A percentile compares a stretch with the other conserved stretches of the same genome.
Conservation (phyloP, 2,113 vertebrate species). For the Sylvilagus bachmani region DNA sequence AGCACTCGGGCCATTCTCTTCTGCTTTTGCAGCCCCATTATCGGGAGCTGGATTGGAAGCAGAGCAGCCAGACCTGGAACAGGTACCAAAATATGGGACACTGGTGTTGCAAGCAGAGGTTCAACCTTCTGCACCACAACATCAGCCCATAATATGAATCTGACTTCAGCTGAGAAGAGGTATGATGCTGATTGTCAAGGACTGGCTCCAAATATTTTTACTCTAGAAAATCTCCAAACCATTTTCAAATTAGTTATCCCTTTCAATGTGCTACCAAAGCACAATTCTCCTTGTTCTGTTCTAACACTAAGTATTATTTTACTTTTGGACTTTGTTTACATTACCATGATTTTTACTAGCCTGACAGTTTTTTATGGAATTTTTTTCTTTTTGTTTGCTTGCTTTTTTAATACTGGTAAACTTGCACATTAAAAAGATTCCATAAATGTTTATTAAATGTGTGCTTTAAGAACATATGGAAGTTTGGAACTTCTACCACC, state of each 20-base stretch:
- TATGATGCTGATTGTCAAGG: conserved; percentile 4
- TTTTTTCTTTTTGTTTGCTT: conserved; percentile 50
- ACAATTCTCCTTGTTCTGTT: background rate
- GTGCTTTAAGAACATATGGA: conserved; percentile 45
- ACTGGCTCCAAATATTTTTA: background rate
- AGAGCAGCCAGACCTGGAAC: too few species aligned
- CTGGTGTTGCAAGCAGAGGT: too few species aligned
- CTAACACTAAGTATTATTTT: background rate
- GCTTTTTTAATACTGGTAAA: background rate
- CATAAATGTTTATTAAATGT: conserved; percentile 61
- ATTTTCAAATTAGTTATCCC: background rate
- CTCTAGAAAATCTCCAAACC: background rate
- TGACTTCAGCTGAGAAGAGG: background rate
- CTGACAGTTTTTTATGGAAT: background rate
- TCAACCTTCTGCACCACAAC: too few species aligned
- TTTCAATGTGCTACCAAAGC: background rate
- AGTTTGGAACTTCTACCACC: conserved; percentile 38
- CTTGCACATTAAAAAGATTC: conserved; percentile 28
- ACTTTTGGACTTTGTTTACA: background rate
- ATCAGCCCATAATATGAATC: background rate
- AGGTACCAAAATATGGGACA: too few species aligned
- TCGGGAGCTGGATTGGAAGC: too few species aligned
- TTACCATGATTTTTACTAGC: background rate
- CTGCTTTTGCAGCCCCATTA: too few species aligned
- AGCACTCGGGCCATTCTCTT: too few species aligned